Evolutionary conservation across 2,113 vertebrate species (phyloP), one percentile per base, ranked within the genome.

Genomic region (Percina caprodes): DNA sequence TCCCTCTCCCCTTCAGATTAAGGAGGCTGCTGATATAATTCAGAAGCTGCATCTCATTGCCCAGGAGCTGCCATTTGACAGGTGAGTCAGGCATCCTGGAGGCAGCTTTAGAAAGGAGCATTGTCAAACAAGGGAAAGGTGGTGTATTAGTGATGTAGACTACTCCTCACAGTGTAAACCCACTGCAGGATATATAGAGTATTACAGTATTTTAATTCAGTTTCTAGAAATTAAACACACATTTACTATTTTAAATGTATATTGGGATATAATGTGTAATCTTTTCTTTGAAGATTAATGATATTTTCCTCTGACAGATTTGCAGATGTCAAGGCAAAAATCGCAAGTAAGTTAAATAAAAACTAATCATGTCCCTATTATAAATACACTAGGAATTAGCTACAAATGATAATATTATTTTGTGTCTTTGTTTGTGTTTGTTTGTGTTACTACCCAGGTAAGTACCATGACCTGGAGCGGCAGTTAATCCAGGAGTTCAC

Each of bases 21-120:
- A 99, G 93, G 98, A 99, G 82, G 98, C 98, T 89, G 98, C 98
- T 90, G 98, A 99, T 94, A 99, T 99, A 89, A 99, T 99, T 95
- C 98, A 99, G 94, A 99, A 99, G 91, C 95, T 99, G 82, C 98
- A 99, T 90, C 95, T 99, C 93, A 99, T 99, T 85, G 98, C 98
- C 72, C 98, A 99, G 91, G 98, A 99, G 88, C 95, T 99, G 92
- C 98, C 98, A 66, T 99, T 99, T 92, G 98, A 99, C 95, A 98
- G 98, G 98, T 97, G 91, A 95, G 94, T 89, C 74, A 91, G 91
- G 75, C 59, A 61, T 86, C 90, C 83, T 80, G 74, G 52, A 85
- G 91, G 89, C 86, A 82, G 87, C 83, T 84, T 89, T 85, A 84
- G 77, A 85, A 63, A 63, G 83, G 74, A 83, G 67, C 73, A 77